phyloP scores from a whole-genome alignment of 2,888 invertebrate species.

The Lucinisca nassula region DNA sequence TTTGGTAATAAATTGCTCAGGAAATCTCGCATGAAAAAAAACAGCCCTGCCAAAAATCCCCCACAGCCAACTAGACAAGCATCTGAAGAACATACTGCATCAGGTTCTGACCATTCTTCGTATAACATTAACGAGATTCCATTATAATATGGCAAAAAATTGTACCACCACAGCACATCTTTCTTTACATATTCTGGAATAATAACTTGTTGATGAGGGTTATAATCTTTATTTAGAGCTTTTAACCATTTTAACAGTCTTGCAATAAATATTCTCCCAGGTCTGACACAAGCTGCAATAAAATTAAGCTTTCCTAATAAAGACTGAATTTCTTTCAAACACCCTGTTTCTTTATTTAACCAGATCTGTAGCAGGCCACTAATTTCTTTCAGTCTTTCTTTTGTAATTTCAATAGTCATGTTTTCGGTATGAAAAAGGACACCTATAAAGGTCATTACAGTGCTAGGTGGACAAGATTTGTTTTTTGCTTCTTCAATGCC shows the following conservation, averaged over 20 bases:
- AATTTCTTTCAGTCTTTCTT: not conserved
- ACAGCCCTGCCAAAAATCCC: constrained; percentile 11
- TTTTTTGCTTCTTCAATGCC: not conserved
- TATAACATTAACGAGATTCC: constrained; percentile 32
- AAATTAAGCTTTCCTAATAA: constrained; percentile 51
- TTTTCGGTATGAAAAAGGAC: not conserved
- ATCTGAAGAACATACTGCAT: constrained; percentile 38
- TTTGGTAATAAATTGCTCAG: not conserved
- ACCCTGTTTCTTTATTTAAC: constrained; percentile 14
- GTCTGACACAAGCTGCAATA: constrained; percentile 40
- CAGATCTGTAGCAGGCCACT: not conserved
- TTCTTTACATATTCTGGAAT: constrained; percentile 19
- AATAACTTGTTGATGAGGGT: not conserved
- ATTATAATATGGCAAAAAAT: constrained; percentile 42
- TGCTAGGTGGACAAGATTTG: not conserved
- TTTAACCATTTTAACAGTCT: constrained; percentile 22
- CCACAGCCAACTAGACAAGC: constrained; percentile 38
- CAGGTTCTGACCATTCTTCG: constrained; percentile 38
- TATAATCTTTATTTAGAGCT: not conserved
- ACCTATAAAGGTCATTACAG: not conserved
- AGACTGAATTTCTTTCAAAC: constrained; percentile 26
- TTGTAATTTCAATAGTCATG: not conserved
- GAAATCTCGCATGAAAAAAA: constrained; percentile 30
- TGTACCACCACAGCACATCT: constrained; percentile 41
- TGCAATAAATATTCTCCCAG: constrained; percentile 20